Evolutionary conservation across 2,113 vertebrate species (phyloP).

Genomic region (Pterocles burchelli): DNA sequence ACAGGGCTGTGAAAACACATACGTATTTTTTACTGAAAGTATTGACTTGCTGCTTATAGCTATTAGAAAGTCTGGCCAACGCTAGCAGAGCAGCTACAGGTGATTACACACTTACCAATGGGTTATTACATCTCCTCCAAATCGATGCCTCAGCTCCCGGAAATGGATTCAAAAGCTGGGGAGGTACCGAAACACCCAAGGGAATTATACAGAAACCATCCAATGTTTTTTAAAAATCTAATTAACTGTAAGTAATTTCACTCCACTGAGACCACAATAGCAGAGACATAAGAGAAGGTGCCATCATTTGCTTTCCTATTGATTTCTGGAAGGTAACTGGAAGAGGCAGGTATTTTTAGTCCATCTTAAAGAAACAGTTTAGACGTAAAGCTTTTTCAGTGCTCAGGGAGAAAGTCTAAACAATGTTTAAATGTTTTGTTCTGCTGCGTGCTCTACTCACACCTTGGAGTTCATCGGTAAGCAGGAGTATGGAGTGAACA

Average conservation of each 20-base stretch:
- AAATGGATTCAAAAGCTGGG: slow-evolving; percentile 23
- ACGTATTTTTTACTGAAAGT: neutral
- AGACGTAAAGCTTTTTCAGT: neutral
- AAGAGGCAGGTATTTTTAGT: slow-evolving; percentile 22
- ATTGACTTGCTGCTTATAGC: neutral
- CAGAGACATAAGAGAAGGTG: neutral
- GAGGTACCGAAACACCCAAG: neutral
- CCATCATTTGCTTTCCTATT: slow-evolving; percentile 24
- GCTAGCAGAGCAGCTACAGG: slow-evolving; percentile 2
- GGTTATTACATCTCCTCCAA: slow-evolving; percentile 40
- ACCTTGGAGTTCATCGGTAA: neutral
- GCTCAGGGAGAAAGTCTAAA: neutral
- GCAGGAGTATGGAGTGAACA: neutral
- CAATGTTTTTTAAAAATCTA: slow-evolving; percentile 13
- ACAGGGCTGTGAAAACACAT: neutral
- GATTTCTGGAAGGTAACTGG: slow-evolving; percentile 25
- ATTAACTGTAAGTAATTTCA: slow-evolving; percentile 53
- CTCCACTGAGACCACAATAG: neutral
- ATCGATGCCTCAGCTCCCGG: slow-evolving; percentile 31
- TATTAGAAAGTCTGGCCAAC: neutral
- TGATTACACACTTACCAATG: slow-evolving; percentile 3
- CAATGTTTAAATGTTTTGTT: neutral
- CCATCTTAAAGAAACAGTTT: neutral
- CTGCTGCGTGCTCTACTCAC: neutral
- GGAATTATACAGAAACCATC: neutral